phyloP scores from a whole-genome alignment of 2,797 vertebrate genomes.

The Coranthus polyacanthus region DNA sequence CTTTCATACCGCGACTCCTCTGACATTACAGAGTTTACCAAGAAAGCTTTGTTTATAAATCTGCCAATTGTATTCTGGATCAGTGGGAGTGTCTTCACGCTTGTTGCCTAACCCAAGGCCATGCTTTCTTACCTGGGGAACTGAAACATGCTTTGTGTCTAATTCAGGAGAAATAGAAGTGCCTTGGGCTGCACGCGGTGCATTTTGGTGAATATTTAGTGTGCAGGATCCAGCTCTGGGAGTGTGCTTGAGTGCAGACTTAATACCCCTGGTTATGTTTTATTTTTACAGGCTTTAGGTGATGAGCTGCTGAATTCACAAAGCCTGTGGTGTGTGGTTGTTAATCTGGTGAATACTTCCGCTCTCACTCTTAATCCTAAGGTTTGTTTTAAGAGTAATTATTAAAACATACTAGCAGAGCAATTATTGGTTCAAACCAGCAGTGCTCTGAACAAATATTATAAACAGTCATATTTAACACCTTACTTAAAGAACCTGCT shows the following conservation, averaged over 20 bases:
- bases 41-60: slow-evolving; percentile 29
- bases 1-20: slow-evolving; percentile 14
- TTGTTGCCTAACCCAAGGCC: slow-evolving; percentile 23
- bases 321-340: background rate
- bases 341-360: slow-evolving; percentile 7
- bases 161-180: slow-evolving; percentile 29
- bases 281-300: slow-evolving; percentile 19
- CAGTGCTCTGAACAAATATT: background rate
- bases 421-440: background rate
- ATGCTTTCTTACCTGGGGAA: slow-evolving; percentile 28
- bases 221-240: slow-evolving; percentile 12
- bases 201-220: slow-evolving; percentile 22
- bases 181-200: slow-evolving; percentile 11
- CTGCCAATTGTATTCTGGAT: slow-evolving; percentile 21
- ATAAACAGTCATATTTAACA: background rate
- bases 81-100: slow-evolving; percentile 23
- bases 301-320: slow-evolving; percentile 2
- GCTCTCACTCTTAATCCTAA: background rate
- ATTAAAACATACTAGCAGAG: background rate
- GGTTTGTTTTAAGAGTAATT: background rate
- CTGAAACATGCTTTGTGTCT: slow-evolving; percentile 34
- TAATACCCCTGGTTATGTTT: slow-evolving; percentile 15
- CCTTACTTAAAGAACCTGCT: background rate
- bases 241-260: slow-evolving; percentile 26
- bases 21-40: slow-evolving; percentile 21